Percentiles rank a stretch among this genome's conserved stretches.
Conservation (phyloP, 2,113 vertebrate species). For the Chionomys nivalis region DNA sequence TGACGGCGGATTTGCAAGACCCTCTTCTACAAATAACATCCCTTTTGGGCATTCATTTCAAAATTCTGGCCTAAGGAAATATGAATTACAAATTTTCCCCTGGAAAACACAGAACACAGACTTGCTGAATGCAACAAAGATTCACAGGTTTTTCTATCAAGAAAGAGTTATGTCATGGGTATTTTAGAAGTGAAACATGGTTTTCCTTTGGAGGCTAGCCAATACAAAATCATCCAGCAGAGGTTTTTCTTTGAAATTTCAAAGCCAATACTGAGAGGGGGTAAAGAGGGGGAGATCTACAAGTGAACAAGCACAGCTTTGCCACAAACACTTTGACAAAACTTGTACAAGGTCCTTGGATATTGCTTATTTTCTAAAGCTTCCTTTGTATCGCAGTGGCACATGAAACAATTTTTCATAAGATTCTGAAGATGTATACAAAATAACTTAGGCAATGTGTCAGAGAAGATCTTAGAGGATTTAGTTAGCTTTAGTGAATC, state of each 20-base stretch:
- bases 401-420: neutral
- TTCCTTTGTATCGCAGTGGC: neutral
- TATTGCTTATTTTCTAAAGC: constrained; percentile 22
- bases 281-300: neutral
- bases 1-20: constrained; percentile 72
- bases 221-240: constrained; percentile 54
- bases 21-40: constrained; percentile 68
- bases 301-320: constrained; percentile 31
- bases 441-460: neutral
- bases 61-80: constrained; percentile 79
- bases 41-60: constrained; percentile 69
- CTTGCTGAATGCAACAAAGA: constrained; percentile 56
- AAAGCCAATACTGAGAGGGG: constrained; percentile 9
- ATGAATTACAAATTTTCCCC: constrained; percentile 72
- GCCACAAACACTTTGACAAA: neutral
- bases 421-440: neutral
- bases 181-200: constrained; percentile 62
- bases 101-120: constrained; percentile 47
- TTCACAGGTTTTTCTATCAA: constrained; percentile 72
- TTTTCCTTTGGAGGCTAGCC: constrained; percentile 68
- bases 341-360: neutral
- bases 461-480: neutral
- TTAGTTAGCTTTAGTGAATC: neutral
- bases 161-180: constrained; percentile 54
- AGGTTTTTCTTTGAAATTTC: constrained; percentile 44